Percentiles rank a stretch among this genome's conserved stretches.
Conservation (phyloP, 2,888 invertebrate genomes). For the Tipula unca region DNA sequence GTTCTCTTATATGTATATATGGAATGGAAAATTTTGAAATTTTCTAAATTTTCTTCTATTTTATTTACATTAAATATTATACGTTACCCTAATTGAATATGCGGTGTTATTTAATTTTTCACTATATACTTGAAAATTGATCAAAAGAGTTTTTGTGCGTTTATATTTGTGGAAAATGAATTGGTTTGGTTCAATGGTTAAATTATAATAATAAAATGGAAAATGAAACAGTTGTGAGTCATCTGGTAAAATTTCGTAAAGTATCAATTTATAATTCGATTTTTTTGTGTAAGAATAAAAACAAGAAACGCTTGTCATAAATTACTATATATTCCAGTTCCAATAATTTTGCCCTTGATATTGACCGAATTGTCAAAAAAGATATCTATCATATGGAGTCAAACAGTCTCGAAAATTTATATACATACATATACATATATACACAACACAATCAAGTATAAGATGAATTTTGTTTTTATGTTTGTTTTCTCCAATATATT, state of each 20-base stretch:
- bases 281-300: too few species aligned
- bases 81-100: conserved; percentile 2
- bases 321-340: background rate
- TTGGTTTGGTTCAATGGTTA: background rate
- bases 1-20: too few species aligned
- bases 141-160: background rate
- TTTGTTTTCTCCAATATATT: background rate
- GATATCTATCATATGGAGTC: background rate
- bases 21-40: background rate
- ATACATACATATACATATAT: background rate
- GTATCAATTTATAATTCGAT: too few species aligned
- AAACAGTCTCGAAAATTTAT: background rate
- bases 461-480: background rate
- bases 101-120: background rate
- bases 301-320: too few species aligned
- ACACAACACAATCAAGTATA: too few species aligned
- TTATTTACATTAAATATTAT: background rate
- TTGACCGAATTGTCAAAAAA: background rate
- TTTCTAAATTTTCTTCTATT: background rate
- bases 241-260: background rate
- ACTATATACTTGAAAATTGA: background rate
- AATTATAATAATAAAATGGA: background rate
- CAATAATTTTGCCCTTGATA: background rate
- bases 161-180: background rate
- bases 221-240: background rate